Conservation (phyloP, 1,140 invertebrate species). For the Hyposmocoma kahamanoa region DNA sequence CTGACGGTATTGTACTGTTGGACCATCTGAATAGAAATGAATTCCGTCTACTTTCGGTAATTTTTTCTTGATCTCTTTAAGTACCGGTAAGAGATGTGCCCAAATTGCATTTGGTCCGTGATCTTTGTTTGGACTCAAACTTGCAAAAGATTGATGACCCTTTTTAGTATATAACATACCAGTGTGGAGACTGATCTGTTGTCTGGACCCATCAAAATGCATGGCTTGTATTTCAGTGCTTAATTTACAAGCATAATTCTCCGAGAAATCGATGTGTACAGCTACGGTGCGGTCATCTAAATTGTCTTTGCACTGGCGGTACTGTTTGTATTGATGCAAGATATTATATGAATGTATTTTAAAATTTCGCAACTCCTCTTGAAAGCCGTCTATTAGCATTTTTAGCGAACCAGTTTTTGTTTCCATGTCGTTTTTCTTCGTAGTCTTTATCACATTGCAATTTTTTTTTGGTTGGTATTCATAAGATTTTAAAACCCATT, state of each 20-base stretch:
- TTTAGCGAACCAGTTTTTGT: slow-evolving; percentile 3
- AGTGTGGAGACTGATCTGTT: slow-evolving; percentile 13
- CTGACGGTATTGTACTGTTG: slow-evolving; percentile 13
- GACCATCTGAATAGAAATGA: slow-evolving; percentile 14
- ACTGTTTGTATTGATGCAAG: slow-evolving; percentile 10
- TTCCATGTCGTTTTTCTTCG: neutral
- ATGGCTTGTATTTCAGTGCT: slow-evolving; percentile 13
- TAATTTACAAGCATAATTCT: slow-evolving; percentile 16
- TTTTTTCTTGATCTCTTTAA: slow-evolving; percentile 8
- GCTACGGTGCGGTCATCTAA: slow-evolving; percentile 11
- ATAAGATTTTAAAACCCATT: too few species aligned
- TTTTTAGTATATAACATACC: slow-evolving; percentile 11
- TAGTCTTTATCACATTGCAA: neutral
- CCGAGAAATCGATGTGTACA: slow-evolving; percentile 17
- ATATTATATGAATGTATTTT: slow-evolving; percentile 16
- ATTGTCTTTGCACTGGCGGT: slow-evolving; percentile 2
- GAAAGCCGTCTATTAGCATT: slow-evolving; percentile 5
- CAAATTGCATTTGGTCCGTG: slow-evolving; percentile 13
- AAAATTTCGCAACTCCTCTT: slow-evolving; percentile 8
- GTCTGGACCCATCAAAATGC: slow-evolving; percentile 18
- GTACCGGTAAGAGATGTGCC: slow-evolving; percentile 13
- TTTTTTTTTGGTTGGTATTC: too few species aligned
- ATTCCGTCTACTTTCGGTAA: neutral
- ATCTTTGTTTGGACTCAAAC: slow-evolving; percentile 2
- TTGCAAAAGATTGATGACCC: slow-evolving; percentile 8